Conservation (phyloP, 2,797 vertebrate genomes). For the Brotogeris chrysoptera region DNA sequence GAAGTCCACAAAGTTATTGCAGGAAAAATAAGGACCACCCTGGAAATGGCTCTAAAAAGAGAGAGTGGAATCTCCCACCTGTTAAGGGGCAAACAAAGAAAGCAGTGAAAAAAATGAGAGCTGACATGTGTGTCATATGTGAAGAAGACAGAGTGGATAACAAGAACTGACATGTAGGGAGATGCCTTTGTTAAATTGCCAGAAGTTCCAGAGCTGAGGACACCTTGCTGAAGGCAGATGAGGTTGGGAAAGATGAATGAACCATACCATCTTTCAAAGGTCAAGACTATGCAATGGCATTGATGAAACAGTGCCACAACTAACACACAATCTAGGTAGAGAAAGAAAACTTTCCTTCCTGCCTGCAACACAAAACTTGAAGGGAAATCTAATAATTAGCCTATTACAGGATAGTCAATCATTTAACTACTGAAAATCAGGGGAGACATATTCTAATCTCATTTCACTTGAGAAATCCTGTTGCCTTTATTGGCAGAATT, state of each 20-base stretch:
- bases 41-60: background rate
- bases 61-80: slow-evolving; percentile 4
- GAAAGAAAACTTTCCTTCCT: background rate
- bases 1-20: background rate
- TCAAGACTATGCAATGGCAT: background rate
- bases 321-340: background rate
- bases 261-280: slow-evolving; percentile 6
- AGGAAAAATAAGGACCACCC: background rate
- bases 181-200: slow-evolving; percentile 31
- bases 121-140: background rate
- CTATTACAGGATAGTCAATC: slow-evolving; percentile 54
- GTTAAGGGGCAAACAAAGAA: slow-evolving; percentile 22
- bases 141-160: slow-evolving; percentile 50
- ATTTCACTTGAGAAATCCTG: slow-evolving; percentile 57
- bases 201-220: slow-evolving; percentile 38
- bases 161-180: slow-evolving; percentile 31
- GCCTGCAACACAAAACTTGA: slow-evolving; percentile 23
- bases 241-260: slow-evolving; percentile 11
- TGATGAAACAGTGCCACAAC: background rate
- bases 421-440: slow-evolving; percentile 56
- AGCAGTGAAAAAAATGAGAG: slow-evolving; percentile 33
- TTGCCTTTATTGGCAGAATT: slow-evolving; percentile 47
- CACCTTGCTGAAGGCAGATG: slow-evolving; percentile 49
- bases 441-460: slow-evolving; percentile 54
- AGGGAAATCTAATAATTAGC: slow-evolving; percentile 59